phyloP scores from a whole-genome alignment of 2,113 vertebrate species.

The Vireo altiloquus region DNA sequence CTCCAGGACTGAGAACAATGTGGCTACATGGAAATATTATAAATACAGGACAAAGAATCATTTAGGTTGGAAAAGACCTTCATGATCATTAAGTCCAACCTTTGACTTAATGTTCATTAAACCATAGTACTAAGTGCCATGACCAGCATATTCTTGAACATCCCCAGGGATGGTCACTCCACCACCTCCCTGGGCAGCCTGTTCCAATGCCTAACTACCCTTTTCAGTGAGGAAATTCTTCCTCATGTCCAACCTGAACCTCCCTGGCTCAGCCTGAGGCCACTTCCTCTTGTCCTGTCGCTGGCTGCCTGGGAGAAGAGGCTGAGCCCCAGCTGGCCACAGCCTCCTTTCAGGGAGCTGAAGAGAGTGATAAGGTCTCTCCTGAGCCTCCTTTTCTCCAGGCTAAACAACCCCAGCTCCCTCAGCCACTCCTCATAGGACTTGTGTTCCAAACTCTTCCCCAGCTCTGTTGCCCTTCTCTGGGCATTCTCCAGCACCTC shows the following conservation, averaged over 20 bases:
- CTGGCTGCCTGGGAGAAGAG: not conserved
- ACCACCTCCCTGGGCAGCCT: not conserved
- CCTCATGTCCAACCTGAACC: not conserved
- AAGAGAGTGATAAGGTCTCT: not conserved
- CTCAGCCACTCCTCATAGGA: not conserved
- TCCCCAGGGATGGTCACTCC: not conserved
- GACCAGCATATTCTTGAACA: not conserved
- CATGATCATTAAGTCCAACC: not conserved
- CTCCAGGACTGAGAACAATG: not conserved
- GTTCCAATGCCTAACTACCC: not conserved
- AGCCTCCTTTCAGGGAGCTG: rapidly evolving
- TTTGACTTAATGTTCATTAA: not conserved
- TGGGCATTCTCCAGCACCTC: not conserved
- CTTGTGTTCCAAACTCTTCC: not conserved
- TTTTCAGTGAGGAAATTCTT: not conserved
- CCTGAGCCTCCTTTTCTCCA: not conserved
- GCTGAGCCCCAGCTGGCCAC: too few relatives aligned
- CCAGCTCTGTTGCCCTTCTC: not conserved
- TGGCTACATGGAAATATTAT: not conserved
- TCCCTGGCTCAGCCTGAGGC: not conserved
- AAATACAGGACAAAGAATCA: not conserved
- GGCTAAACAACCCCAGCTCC: rapidly evolving
- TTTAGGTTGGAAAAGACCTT: not conserved
- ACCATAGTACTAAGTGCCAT: not conserved
- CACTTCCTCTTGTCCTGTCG: not conserved